Conservation (phyloP, 92 coral and sea anemone species). For the Porites evermanni region DNA sequence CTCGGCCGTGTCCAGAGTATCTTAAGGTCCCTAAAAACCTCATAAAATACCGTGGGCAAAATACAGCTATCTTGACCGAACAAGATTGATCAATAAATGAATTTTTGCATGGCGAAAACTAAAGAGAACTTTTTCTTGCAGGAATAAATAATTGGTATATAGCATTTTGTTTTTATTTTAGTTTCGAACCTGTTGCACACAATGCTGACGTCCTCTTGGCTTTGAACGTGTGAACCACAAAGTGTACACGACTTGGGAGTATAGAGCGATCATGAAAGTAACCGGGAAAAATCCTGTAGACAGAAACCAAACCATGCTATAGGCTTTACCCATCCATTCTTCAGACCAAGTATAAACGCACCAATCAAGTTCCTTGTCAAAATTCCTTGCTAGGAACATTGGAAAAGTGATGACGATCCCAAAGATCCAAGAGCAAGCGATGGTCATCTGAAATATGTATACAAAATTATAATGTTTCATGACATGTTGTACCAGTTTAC, state of each 20-base stretch:
- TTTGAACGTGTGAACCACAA: background rate
- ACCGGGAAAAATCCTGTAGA: background rate
- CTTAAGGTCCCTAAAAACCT: too few relatives aligned
- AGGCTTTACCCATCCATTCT: slow-evolving; percentile 5
- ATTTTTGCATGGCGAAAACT: too few relatives aligned
- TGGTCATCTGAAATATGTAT: background rate
- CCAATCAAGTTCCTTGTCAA: background rate
- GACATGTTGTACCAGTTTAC: too few relatives aligned
- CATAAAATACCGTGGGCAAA: too few relatives aligned
- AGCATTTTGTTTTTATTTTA: background rate
- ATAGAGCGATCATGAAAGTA: background rate
- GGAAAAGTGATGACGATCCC: background rate
- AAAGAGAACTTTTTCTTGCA: too few relatives aligned
- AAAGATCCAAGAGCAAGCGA: background rate
- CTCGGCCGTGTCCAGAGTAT: too few relatives aligned
- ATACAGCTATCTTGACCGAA: too few relatives aligned
- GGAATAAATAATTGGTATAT: too few relatives aligned
- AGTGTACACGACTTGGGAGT: slow-evolving; percentile 7
- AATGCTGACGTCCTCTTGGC: background rate
- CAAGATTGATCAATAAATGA: too few relatives aligned
- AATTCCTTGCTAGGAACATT: background rate
- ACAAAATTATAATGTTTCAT: background rate
- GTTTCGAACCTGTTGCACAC: background rate
- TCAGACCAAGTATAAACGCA: background rate
- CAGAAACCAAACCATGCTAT: background rate